Percentiles rank a stretch among this genome's conserved stretches.
Evolutionary conservation across 2,113 vertebrate genomes (phyloP).

Genomic region (Anser brachyrhynchus): DNA sequence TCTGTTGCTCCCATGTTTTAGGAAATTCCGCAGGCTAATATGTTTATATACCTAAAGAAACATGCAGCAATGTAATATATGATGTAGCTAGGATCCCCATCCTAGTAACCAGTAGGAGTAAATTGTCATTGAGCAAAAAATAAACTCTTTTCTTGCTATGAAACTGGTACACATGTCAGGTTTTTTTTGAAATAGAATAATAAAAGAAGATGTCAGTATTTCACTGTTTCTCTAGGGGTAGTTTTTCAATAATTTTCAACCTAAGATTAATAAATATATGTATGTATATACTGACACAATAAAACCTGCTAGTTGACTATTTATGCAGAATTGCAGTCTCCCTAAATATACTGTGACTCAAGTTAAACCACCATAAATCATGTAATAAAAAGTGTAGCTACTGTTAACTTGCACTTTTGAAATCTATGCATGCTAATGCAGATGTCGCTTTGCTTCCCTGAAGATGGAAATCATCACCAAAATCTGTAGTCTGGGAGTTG

Average conservation of each 20-base stretch:
- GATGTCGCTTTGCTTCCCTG: background rate
- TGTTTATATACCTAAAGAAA: background rate
- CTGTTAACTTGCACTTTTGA: background rate
- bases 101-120: background rate
- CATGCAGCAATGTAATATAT: background rate
- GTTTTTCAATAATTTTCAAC: background rate
- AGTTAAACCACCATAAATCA: background rate
- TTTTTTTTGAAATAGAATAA: background rate
- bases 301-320: background rate
- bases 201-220: background rate
- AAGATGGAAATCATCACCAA: background rate
- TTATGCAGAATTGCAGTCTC: background rate
- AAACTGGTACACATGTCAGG: background rate
- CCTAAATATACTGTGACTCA: background rate
- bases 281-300: background rate
- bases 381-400: background rate
- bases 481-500: background rate
- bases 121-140: background rate
- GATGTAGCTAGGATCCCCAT: background rate
- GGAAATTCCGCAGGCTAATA: background rate
- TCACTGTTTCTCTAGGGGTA: background rate
- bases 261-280: background rate
- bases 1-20: background rate
- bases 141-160: background rate
- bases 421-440: background rate